Percentiles rank a stretch among this genome's conserved stretches.
These are phyloP conservation scores for Metopia argyrocephala DNA, from an alignment of 2,888 invertebrate species.

Conservation along the genomic window DNA sequence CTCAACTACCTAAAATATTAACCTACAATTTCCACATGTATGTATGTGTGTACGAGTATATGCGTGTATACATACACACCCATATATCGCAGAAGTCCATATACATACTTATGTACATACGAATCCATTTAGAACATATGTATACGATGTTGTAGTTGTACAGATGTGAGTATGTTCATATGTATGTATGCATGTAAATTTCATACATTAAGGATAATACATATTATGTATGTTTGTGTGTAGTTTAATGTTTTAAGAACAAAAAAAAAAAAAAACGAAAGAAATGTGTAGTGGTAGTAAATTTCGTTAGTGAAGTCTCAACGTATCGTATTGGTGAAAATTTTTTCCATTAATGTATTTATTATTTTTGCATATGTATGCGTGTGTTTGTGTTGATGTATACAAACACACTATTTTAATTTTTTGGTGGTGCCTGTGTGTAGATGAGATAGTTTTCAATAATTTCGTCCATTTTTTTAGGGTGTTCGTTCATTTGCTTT, in stretches of 20 bases:
- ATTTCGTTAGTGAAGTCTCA: conserved; percentile 40
- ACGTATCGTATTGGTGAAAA: conserved; percentile 61
- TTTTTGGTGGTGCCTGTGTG: conserved; percentile 19
- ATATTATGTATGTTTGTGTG: background rate
- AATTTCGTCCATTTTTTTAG: conserved; percentile 57
- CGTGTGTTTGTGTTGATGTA: conserved; percentile 27
- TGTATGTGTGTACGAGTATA: background rate
- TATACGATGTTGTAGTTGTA: too few species aligned
- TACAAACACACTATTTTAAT: conserved; percentile 15
- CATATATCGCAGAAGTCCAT: conserved; percentile 7
- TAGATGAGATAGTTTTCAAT: conserved; percentile 55
- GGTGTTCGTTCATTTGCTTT: conserved; percentile 59
- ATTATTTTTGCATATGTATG: conserved; percentile 6
- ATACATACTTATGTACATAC: background rate
- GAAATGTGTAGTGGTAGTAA: conserved; percentile 36
- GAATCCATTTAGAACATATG: background rate
- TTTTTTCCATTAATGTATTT: conserved; percentile 37
- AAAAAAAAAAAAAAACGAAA: background rate
- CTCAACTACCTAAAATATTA: conserved; percentile 37
- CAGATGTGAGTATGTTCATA: background rate
- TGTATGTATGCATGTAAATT: conserved; percentile 40
- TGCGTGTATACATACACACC: background rate
- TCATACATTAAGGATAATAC: conserved; percentile 47
- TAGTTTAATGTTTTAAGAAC: background rate
- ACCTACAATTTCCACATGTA: background rate